These are phyloP conservation scores for Drosophila dunni DNA, from an alignment of 1,140 invertebrate species.

Conservation along the genomic window DNA sequence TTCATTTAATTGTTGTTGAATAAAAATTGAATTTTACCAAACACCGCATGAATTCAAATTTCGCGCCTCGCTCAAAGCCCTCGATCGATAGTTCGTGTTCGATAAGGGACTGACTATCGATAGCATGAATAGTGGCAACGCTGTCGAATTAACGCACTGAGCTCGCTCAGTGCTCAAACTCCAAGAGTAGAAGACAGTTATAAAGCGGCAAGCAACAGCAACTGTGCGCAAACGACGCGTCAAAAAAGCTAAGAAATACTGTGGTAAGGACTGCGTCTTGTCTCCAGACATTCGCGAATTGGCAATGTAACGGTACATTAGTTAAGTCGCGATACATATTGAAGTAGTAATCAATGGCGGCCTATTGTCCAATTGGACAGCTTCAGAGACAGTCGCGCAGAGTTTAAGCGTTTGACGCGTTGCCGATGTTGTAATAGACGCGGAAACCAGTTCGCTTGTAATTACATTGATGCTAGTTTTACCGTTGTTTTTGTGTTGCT, in stretches of 20 bases:
- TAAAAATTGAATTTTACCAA: slow-evolving; percentile 78
- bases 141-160: neutral
- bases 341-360: slow-evolving; percentile 26
- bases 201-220: slow-evolving; percentile 30
- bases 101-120: slow-evolving; percentile 29
- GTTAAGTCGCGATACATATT: slow-evolving; percentile 29
- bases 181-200: slow-evolving; percentile 23
- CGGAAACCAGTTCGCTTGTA: slow-evolving; percentile 74
- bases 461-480: slow-evolving; percentile 70
- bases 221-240: slow-evolving; percentile 7
- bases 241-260: neutral
- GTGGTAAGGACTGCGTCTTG: slow-evolving; percentile 26
- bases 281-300: neutral
- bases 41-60: slow-evolving; percentile 6
- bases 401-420: slow-evolving; percentile 38
- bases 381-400: slow-evolving; percentile 15
- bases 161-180: slow-evolving; percentile 9
- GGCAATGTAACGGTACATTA: slow-evolving; percentile 23
- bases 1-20: slow-evolving; percentile 81
- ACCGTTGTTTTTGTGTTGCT: slow-evolving; percentile 7
- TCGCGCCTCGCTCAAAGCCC: neutral
- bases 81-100: slow-evolving; percentile 12
- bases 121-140: slow-evolving; percentile 28
- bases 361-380: slow-evolving; percentile 30
- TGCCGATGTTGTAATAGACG: slow-evolving; percentile 68